Base-by-base conservation (phyloP, 37 sponge, comb jelly and placozoan species). In the Sycon ciliatum region DNA sequence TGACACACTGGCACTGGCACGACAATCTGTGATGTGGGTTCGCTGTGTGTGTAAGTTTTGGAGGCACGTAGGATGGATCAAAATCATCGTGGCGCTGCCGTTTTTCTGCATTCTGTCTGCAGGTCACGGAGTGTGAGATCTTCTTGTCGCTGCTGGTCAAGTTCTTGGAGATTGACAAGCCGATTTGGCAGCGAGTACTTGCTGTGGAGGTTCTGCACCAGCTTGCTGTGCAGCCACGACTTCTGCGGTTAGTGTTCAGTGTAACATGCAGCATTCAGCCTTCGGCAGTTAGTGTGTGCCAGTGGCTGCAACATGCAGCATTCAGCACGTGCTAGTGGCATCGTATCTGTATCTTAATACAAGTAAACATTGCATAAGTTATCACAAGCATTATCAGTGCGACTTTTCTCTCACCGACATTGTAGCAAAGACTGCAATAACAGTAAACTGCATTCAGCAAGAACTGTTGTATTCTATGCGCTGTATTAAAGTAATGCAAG, bases 81-180 rank as follows among this genome's bases (percentile, higher is more conserved):
- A n/a, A n/a, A n/a, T n/a, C n/a, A n/a, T n/a, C n/a, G n/a, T n/a
- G n/a, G n/a, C n/a, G n/a, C n/a, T n/a, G n/a, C n/a, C 23, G 4
- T 34, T 70, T 5, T 31, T 4, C 37, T 56, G 67, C 28, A 23
- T 7, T 22, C 23, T 3, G 24, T 58, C 2, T 5, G 3, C 66
- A 92, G 94, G 76, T 87, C 5, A 95, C 91, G 0, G 89, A 95
- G 66, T 95, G 96, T 77, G 96, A 95, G 76, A 95, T 95, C 18
- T 95, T 95, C 68, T 73, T 95, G 2, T 87, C 91, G 13, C 76
- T 95, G 65, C 49, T 95, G 63, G 88, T 90, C 26, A 90, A 81
- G 83, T 95, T 95, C 63, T 77, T 95, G 67, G 96, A 95, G 38
- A 30, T 40, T 11, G 91, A 90, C 57, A 84, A 87, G 65, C 96